A percentile compares a stretch with the other conserved stretches of the same genome.
phyloP scores from a whole-genome alignment of 2,888 invertebrate genomes.

The Chelonus formosanus region DNA sequence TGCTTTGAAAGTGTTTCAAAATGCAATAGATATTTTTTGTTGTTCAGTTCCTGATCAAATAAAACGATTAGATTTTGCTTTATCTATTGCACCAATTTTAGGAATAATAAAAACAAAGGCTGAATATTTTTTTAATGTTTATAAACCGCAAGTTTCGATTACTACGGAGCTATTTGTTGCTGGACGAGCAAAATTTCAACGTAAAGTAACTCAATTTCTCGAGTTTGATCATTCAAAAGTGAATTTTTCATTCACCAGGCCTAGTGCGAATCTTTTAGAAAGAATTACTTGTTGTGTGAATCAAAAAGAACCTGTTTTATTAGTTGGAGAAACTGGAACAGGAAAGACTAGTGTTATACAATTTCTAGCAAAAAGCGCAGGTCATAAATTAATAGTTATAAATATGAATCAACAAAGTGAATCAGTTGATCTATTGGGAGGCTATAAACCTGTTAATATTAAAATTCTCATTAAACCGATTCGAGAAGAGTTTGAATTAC shows the following conservation, averaged over 20 bases:
- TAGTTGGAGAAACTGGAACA: conserved; percentile 98
- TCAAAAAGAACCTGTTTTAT: conserved; percentile 86
- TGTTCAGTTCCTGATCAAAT: conserved; percentile 73
- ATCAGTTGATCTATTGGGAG: conserved; percentile 94
- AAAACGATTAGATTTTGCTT: conserved; percentile 74
- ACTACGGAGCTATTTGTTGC: conserved; percentile 71
- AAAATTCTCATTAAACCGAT: conserved; percentile 84
- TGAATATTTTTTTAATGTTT: conserved; percentile 79
- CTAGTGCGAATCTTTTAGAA: conserved; percentile 85
- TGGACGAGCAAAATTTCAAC: conserved; percentile 71
- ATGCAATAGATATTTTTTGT: conserved; percentile 92
- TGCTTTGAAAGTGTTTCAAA: conserved; percentile 80
- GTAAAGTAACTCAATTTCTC: conserved; percentile 47
- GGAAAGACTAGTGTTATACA: conserved; percentile 97
- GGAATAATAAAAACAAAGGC: conserved; percentile 85
- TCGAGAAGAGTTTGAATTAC: conserved; percentile 80
- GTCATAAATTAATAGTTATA: conserved; percentile 88
- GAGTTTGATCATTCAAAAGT: conserved; percentile 62
- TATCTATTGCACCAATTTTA: conserved; percentile 79
- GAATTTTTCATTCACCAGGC: conserved; percentile 85
- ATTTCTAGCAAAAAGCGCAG: conserved; percentile 84
- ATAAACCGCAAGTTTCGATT: conserved; percentile 80
- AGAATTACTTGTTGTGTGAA: conserved; percentile 84
- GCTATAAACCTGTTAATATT: conserved; percentile 95
- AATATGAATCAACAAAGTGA: conserved; percentile 99